Evolutionary conservation across 2,797 vertebrate genomes (phyloP).

Genomic region (Danio choprae): DNA sequence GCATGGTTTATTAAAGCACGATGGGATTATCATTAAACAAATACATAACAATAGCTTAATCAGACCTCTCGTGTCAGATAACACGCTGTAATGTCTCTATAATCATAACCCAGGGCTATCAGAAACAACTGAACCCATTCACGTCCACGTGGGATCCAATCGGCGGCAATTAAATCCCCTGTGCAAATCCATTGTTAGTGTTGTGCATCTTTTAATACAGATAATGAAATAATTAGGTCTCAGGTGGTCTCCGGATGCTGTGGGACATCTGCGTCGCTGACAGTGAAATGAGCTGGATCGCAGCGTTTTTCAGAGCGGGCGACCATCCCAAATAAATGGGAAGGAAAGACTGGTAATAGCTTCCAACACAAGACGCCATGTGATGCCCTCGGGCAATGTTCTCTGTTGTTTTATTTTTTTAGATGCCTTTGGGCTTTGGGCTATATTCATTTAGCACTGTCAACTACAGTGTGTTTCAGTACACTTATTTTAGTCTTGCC

Average conservation of each 20-base stretch:
- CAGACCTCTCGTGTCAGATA: background rate
- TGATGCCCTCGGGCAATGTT: constrained; percentile 16
- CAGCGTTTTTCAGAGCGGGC: constrained; percentile 36
- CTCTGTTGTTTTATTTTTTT: background rate
- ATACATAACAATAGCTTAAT: constrained; percentile 13
- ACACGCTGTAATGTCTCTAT: constrained; percentile 15
- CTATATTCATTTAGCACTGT: constrained; percentile 12
- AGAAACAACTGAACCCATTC: background rate
- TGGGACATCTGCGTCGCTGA: constrained; percentile 7
- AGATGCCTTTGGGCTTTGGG: constrained; percentile 2
- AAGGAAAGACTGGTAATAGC: background rate
- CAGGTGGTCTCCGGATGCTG: constrained; percentile 37
- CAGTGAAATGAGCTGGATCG: constrained; percentile 19
- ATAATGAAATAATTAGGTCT: constrained; percentile 45
- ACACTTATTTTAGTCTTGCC: background rate
- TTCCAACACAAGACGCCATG: background rate
- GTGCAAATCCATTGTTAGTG: constrained; percentile 13
- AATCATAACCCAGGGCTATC: constrained; percentile 9
- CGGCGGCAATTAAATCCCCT: constrained; percentile 9
- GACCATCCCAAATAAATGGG: background rate
- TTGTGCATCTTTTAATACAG: constrained; percentile 24
- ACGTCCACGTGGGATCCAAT: constrained; percentile 17
- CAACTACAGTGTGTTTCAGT: background rate
- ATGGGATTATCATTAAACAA: constrained; percentile 21
- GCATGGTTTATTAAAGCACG: constrained; percentile 9